Evolutionary conservation across 1,140 invertebrate genomes (phyloP), one percentile per base, ranked within the genome.

Genomic region (Nephila pilipes): DNA sequence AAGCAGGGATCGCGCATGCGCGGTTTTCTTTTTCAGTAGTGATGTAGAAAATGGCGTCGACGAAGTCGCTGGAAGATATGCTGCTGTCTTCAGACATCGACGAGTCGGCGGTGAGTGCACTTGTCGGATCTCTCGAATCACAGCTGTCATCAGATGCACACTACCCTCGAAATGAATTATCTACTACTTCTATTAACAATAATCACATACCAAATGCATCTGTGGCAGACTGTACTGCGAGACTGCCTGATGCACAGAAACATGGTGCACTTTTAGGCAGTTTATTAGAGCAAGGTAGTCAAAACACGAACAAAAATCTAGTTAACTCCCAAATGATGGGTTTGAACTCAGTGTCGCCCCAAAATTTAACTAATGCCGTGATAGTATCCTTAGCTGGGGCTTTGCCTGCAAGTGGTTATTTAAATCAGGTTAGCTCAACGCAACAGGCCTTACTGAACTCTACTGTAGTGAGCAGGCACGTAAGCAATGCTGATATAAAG

Each of bases 1-100:
- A 79, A 90, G 88, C 63, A 46, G 63, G 36, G 6, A 54, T 54
- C 18, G 63, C 91, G 91, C 91, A 93, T 93, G 91, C 91, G 91
- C 85, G 60, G 63, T 93, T 93, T 93, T 93, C 60, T 93, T 93
- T 93, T 93, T 93, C 85, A 89, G 92, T 88, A 88, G 93, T 92
- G 93, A 93, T 91, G 93, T 93, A 90, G 97, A 98, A 98, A 98
- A 98, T 98, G 98, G 98, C 98, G 98, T 98, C 98, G 96, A 97
- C 97, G 96, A 98, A 98, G 97, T 91, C 98, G 97, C 97, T 98
- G 96, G 98, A 99, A 97, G 98, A 98, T 97, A 97, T 98, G 95
- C 97, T 98, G 95, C 97, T 98, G 95, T 98, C 97, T 96, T 98
- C 97, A 96, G 97, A 98, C 96, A 97, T 98, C 95, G 97, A 98